phyloP scores from a whole-genome alignment of 2,113 vertebrate genomes.

The Pandion haliaetus region DNA sequence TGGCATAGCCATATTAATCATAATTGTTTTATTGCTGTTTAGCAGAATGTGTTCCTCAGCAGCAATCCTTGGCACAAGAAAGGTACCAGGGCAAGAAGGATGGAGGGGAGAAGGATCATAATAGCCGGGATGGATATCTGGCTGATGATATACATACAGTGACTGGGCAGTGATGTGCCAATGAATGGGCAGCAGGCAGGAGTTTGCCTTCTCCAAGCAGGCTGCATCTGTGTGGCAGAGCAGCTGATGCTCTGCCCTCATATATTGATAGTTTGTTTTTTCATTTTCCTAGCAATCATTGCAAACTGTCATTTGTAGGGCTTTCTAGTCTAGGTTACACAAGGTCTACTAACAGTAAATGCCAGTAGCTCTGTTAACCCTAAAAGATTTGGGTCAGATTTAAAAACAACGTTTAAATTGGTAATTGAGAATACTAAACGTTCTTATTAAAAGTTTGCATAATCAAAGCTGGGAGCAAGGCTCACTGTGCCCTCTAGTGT shows the following conservation, averaged over 20 bases:
- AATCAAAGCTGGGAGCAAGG: background rate
- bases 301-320: background rate
- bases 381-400: background rate
- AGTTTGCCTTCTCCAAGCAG: background rate
- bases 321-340: background rate
- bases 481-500: constrained; percentile 36
- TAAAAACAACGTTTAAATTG: background rate
- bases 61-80: background rate
- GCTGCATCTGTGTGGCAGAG: background rate
- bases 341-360: background rate
- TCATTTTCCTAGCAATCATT: background rate
- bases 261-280: background rate
- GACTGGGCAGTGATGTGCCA: background rate
- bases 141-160: background rate
- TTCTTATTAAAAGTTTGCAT: background rate
- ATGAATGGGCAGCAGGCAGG: background rate
- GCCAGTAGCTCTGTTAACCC: background rate
- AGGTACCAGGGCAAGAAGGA: background rate
- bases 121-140: background rate
- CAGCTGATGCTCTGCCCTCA: background rate
- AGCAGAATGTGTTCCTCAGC: background rate
- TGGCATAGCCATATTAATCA: background rate
- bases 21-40: background rate
- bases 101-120: background rate
- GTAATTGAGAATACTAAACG: background rate